A percentile compares a stretch with the other conserved stretches of the same genome.
Conservation (phyloP, 1,140 invertebrate genomes). For the Brachionus koreanus region DNA sequence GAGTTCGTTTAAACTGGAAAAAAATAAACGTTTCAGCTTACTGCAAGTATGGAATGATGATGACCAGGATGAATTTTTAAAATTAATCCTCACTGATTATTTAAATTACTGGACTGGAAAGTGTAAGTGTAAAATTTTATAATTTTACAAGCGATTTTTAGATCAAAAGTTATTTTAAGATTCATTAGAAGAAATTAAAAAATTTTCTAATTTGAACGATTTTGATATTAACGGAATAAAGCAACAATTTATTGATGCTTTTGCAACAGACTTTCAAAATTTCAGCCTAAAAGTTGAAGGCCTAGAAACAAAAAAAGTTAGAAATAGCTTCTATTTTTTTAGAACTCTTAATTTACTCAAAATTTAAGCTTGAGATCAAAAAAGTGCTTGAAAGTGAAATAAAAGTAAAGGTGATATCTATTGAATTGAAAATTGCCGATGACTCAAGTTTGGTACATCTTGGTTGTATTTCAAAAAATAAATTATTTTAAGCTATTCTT, state of each 20-base stretch:
- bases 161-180: background rate
- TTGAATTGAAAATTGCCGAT: conserved; percentile 1
- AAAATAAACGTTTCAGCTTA: background rate
- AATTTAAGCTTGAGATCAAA: background rate
- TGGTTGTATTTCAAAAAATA: background rate
- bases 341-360: background rate
- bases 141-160: background rate
- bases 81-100: conserved; percentile 15
- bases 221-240: background rate
- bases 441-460: background rate
- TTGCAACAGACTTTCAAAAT: background rate
- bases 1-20: background rate
- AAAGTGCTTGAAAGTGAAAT: background rate
- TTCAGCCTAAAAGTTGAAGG: background rate
- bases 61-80: background rate
- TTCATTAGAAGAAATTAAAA: background rate
- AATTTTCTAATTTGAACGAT: background rate
- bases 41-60: background rate
- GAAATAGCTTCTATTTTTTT: background rate
- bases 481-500: background rate
- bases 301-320: background rate
- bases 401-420: background rate
- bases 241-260: background rate
- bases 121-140: background rate
- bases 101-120: background rate